These are phyloP conservation scores for Thymallus thymallus DNA, from an alignment of 2,113 vertebrate species.

Conservation along the genomic window DNA sequence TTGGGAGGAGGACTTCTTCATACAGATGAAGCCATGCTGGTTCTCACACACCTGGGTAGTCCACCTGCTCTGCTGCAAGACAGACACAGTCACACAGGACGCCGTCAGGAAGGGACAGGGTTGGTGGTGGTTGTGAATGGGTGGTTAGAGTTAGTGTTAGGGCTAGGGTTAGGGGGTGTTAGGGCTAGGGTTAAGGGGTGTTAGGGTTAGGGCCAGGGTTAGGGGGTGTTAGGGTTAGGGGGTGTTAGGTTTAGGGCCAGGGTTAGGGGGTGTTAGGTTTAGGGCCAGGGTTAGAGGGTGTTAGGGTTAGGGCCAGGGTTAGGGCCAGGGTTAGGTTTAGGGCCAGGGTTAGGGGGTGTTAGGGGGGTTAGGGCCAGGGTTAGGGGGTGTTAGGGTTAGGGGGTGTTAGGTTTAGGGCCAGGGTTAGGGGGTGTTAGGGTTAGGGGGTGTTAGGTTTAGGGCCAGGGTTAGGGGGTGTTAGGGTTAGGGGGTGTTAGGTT, in stretches of 20 bases:
- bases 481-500: neutral
- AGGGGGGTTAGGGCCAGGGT: too few relatives aligned
- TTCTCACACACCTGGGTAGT: conserved; percentile 81
- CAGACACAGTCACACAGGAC: neutral
- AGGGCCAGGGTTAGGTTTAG: too few relatives aligned
- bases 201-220: too few relatives aligned
- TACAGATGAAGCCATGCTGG: conserved; percentile 83
- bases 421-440: too few relatives aligned
- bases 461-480: neutral
- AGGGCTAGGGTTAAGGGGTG: too few relatives aligned
- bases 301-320: too few relatives aligned
- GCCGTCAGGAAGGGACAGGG: neutral
- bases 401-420: too few relatives aligned
- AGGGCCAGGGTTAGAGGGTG: neutral
- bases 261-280: too few relatives aligned
- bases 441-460: too few relatives aligned
- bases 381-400: too few relatives aligned
- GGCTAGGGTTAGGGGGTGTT: neutral
- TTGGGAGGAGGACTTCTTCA: conserved; percentile 74
- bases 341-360: too few relatives aligned
- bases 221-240: neutral
- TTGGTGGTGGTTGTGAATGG: neutral
- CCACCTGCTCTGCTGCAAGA: conserved; percentile 86
- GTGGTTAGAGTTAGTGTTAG: neutral
- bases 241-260: too few relatives aligned